A percentile compares a stretch with the other conserved stretches of the same genome.
Evolutionary conservation across 1,140 invertebrate species (phyloP).

Genomic region (Pentalonia nigronervosa): DNA sequence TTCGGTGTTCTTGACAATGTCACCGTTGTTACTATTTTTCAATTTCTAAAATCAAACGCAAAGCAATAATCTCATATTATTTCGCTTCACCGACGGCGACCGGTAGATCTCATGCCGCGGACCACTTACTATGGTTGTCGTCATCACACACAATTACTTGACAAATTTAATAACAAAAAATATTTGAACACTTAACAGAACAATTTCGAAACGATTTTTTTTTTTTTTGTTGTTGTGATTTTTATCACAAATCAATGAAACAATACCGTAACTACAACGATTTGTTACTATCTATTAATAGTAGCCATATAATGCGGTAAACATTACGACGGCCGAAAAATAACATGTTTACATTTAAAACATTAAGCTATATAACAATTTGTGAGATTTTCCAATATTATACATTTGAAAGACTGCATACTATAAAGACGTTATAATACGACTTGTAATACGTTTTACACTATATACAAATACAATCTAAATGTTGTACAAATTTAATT

Average conservation of each 20-base stretch:
- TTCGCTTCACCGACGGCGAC: background rate
- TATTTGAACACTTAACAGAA: background rate
- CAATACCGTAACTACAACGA: background rate
- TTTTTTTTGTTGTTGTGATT: too few species aligned
- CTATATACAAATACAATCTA: too few species aligned
- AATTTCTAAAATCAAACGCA: conserved; percentile 26
- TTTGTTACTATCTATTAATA: background rate
- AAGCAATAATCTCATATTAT: background rate
- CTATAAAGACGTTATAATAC: too few species aligned
- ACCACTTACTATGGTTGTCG: background rate
- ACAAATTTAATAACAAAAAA: background rate
- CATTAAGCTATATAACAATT: background rate
- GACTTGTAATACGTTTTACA: too few species aligned
- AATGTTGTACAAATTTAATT: too few species aligned
- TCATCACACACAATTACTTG: background rate
- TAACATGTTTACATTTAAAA: background rate
- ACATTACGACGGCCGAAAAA: background rate
- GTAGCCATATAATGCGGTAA: background rate
- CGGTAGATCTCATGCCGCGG: background rate
- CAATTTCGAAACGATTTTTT: background rate
- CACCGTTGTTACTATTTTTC: background rate
- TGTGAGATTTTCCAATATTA: too few species aligned
- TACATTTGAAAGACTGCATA: too few species aligned
- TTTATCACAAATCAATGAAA: background rate
- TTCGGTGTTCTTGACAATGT: conserved; percentile 29